Evolutionary conservation across 2,888 invertebrate genomes (phyloP), one percentile per base, ranked within the genome.

Genomic region (Drosophila monieri): DNA sequence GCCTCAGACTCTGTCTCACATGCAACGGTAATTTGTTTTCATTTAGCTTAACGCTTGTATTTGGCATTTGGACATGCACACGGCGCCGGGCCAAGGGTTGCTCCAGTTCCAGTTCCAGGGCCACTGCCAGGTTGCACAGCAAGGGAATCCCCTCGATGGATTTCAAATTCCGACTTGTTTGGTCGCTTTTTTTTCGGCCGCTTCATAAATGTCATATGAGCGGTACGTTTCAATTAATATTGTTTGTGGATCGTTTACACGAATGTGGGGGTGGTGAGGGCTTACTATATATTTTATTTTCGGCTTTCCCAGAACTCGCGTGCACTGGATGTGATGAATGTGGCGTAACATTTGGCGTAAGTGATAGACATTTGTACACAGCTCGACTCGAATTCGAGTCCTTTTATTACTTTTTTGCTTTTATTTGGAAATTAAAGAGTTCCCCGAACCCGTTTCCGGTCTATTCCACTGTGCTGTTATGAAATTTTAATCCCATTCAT

Each of bases 11-110:
- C 69, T 61, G 51, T 48, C 65, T 72, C 76, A 65, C 85, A 88
- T 88, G 85, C 85, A 88, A 85, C 74, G 67, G 88, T 84, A 88
- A 85, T 85, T 85, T 88, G 85, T 85, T 86, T 86, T 85, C 88
- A 85, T 85, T 85, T 86, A 88, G 87, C 76, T 86, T 80, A 80
- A 84, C 84, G 85, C 83, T 88, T 84, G 75, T 80, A 75, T 80
- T 84, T 78, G 85, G 80, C 78, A 78, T 76, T 85, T 77, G 75
- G 84, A 88, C 88, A 85, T 85, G 84, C 84, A 85, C 83, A 78
- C 73, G 75, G 44, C 70, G 72, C 72, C 62, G 54, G 62, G 48
- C 78, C 69, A 61, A 74, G 84, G 86, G 78, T 81, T 81, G 85
- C 52, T 46, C 61, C 53, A 46, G 6, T 10, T 39, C 25, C 14